Base-by-base conservation (phyloP, 2,888 invertebrate genomes). In the Eilema sororculum region DNA sequence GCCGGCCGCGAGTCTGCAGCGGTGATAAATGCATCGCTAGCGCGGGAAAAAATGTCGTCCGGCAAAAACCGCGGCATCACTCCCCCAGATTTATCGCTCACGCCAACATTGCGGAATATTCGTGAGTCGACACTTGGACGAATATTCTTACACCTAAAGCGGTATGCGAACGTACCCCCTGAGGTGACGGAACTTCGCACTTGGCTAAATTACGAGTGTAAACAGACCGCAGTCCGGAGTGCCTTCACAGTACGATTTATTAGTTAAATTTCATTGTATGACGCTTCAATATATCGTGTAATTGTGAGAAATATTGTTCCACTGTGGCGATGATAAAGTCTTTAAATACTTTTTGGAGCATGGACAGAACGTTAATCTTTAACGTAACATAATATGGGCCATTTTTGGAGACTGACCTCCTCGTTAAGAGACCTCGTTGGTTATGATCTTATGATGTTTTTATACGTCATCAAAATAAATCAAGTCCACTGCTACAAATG, bases 1-100 rank as follows among this genome's bases (percentile, higher is more conserved):
- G 78, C 82, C 82, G 81, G 75, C 76, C 77, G 77, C 80, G 81
- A 79, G 78, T 77, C 77, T 77, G 76, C 79, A 73, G 78, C 92
- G 30, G 80, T 94, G 94, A 95, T 94, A 94, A 92, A 95, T 93
- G 91, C 85, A 86, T 83, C 82, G 88, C 92, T 92, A 93, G 93
- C 93, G 94, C 94, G 93, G 93, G 94, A 95, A 95, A 94, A 95
- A 95, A 94, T 95, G 94, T 94, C 94, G 91, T 88, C 82, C 87
- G 86, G 90, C 91, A 93, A 93, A 94, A 95, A 94, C 87, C 86
- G 80, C 89, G 88, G 89, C 93, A 94, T 95, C 95, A 94, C 91
- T 94, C 93, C 86, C 80, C 80, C 86, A 84, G 90, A 95, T 94
- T 95, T 95, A 95, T 95, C 90, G 90, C 90, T 85, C 89, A 89